A percentile compares a stretch with the other conserved stretches of the same genome.
These are phyloP conservation scores for Acomys russatus DNA, from an alignment of 2,797 vertebrate species.

Conservation along the genomic window DNA sequence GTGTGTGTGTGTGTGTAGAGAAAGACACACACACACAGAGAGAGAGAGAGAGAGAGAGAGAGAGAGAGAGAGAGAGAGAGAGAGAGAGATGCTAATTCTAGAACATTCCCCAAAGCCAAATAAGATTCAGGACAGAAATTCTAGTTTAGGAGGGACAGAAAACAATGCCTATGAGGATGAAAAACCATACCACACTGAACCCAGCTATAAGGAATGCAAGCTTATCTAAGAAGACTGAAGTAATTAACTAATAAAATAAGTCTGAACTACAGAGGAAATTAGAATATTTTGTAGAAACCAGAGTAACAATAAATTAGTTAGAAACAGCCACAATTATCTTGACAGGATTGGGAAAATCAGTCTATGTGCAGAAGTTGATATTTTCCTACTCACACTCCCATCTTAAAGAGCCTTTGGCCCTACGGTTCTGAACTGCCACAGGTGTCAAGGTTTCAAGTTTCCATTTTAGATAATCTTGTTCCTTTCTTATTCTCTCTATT, in stretches of 20 bases:
- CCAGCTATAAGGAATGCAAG: rapidly evolving
- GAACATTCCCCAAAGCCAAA: neutral
- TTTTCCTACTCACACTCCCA: neutral
- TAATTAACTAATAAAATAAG: neutral
- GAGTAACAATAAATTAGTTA: neutral
- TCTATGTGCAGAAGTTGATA: no score
- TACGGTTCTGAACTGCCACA: neutral
- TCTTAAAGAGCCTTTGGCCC: neutral
- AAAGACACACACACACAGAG: no score
- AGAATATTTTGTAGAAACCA: neutral
- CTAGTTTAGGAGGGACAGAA: neutral
- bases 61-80: no score
- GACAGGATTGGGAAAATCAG: neutral
- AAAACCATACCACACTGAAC: neutral
- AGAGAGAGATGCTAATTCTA: neutral
- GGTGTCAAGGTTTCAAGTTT: neutral
- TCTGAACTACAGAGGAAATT: neutral
- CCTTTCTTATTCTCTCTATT: neutral
- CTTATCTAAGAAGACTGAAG: neutral
- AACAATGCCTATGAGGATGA: neutral
- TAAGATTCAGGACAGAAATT: neutral
- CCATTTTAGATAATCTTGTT: neutral
- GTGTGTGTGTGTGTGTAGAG: no score
- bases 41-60: no score
- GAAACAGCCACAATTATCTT: neutral